A percentile compares a stretch with the other conserved stretches of the same genome.
These are phyloP conservation scores for Orthonyx spaldingii DNA, from an alignment of 2,113 vertebrate genomes.

Conservation along the genomic window DNA sequence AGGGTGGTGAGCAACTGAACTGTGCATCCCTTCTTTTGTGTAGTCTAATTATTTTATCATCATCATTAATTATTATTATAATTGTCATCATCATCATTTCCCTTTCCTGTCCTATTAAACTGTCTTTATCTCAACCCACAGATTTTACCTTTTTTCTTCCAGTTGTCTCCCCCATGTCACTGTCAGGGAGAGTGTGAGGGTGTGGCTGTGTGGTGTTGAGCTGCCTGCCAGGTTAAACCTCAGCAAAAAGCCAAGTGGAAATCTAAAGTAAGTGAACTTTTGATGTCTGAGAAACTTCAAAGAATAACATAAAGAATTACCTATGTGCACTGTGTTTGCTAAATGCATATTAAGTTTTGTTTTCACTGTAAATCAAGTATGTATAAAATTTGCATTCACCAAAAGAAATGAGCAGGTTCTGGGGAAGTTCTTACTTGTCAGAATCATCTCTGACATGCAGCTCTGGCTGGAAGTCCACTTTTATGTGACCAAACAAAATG, in stretches of 20 bases:
- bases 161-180: background rate
- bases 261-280: background rate
- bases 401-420: background rate
- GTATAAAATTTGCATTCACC: background rate
- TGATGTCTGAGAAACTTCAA: background rate
- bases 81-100: background rate
- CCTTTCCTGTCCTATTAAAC: background rate
- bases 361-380: background rate
- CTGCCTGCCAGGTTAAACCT: background rate
- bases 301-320: background rate
- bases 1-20: background rate
- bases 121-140: background rate
- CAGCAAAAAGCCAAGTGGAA: background rate
- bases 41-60: background rate
- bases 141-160: background rate
- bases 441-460: background rate
- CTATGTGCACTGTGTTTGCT: accelerated
- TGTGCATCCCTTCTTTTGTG: background rate
- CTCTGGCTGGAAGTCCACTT: background rate
- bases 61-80: background rate
- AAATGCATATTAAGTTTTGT: background rate
- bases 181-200: accelerated
- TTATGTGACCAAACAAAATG: background rate
- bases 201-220: background rate
- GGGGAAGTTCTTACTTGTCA: background rate